These are phyloP conservation scores for Haliclona indistincta DNA, from an alignment of 37 sponge, comb jelly and placozoan genomes.

Conservation along the genomic window DNA sequence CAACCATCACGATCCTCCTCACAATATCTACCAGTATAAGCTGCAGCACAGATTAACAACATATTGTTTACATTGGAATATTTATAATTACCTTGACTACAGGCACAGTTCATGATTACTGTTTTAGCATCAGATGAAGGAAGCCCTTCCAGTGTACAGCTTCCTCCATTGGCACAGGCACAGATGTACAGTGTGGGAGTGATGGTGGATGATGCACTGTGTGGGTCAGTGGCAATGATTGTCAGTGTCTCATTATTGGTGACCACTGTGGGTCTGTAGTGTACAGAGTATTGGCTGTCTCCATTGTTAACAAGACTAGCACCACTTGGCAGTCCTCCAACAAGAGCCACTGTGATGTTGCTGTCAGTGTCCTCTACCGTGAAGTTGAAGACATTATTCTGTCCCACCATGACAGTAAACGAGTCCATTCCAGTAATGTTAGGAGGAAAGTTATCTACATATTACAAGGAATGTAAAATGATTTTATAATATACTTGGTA, in stretches of 20 bases:
- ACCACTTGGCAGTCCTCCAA: not conserved
- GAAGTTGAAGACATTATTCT: constrained; percentile 26
- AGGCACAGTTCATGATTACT: not conserved
- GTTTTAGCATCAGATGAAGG: not conserved
- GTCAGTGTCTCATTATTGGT: not conserved
- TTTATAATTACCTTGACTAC: not conserved
- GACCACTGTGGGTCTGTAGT: too few relatives aligned
- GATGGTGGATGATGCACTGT: not conserved
- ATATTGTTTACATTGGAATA: too few relatives aligned
- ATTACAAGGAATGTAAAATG: not conserved
- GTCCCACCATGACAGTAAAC: constrained; percentile 39
- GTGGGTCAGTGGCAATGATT: constrained; percentile 3
- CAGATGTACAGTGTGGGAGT: constrained; percentile 1
- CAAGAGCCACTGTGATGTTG: not conserved
- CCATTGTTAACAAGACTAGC: not conserved
- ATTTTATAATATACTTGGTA: not conserved
- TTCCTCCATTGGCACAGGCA: constrained; percentile 40
- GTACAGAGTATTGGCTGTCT: not conserved
- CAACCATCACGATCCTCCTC: constrained; percentile 34
- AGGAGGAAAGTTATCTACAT: constrained; percentile 60
- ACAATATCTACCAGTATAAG: constrained; percentile 13
- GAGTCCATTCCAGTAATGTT: constrained; percentile 26
- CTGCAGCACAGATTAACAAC: too few relatives aligned
- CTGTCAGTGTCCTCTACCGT: constrained; percentile 28
- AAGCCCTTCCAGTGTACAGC: constrained; percentile 26